Base-by-base conservation (phyloP, 2,888 invertebrate genomes). In the Lepidochrysops patricia region DNA sequence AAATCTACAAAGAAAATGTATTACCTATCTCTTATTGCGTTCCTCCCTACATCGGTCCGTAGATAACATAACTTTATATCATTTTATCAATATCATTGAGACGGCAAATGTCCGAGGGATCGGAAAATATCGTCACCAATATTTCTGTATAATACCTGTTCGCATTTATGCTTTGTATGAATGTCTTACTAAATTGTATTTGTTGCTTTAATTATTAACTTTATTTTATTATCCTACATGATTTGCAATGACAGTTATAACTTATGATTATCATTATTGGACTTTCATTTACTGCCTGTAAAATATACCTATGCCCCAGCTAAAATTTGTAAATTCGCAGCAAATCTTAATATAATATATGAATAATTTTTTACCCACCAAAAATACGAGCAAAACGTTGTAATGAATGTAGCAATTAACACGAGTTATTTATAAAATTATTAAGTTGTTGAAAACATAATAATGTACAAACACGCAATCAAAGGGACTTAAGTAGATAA, bases 1-100 rank as follows among this genome's bases (percentile, higher is more conserved):
- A 87, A 87, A 87, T 84, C 81, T 79, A 88, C 86, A 87, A 87
- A 88, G 87, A 83, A 85, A 85, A 86, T 80, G 81, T 85, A 86
- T 85, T 82, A 84, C 80, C 79, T 76, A 82, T 81, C 80, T 84
- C 83, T 87, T 88, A 87, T 88, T 86, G 82, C 77, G 68, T 82
- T 81, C 77, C 76, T 74, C 79, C 81, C 76, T 74, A 73, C 74
- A 69, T 70, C 73, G 60, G 63, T 64, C 64, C 61, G 63, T 23
- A 52, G 66, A 58, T 66, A 61, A 64, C 61, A 62, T 50, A 52
- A 58, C 60, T 54, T 27, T 57, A 35, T 61, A 61, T 61, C 48
- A 60, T 60, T 49, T 61, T 50, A 61, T 63, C 63, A 62, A 63
- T 63, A 60, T 63, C 61, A 61, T 63, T 60, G 61, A 58, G 56